Evolutionary conservation across 2,113 vertebrate species (phyloP), one percentile per base, ranked within the genome.

Genomic region (Phylloscopus trochiloides): DNA sequence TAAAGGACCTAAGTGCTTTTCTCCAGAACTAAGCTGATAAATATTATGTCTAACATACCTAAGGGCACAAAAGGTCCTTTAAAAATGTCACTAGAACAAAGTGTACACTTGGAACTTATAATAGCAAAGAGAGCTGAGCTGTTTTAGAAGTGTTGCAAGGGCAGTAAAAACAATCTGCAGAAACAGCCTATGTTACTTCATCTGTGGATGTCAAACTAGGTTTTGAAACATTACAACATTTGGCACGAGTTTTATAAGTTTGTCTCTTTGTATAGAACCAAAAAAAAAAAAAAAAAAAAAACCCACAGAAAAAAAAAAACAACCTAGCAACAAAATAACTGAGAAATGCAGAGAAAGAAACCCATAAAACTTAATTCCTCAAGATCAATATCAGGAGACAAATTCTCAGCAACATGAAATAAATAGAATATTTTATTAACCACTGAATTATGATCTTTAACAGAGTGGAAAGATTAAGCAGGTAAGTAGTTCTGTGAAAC

Each of bases 41-140:
- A 96, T 96, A 96, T 92, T 95, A 88, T 94, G 48, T 90, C 59
- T 79, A 94, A 91, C 72, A 94, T 79, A 88, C 83, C 95, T 95
- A 81, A 90, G 71, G 96, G 92, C 68, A 96, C 68, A 83, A 66
- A 91, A 86, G 58, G 71, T 92, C 55, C 67, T 94, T 76, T 90
- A 96, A 97, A 96, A 83, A 90, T 91, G 52, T 89, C 68, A 34
- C 31, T 80, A 93, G 85, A 96, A 88, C 75, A 86, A 85, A 96
- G 48, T 77, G 55, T 72, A 89, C 67, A 43, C 38, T 88, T 63
- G 75, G 42, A 96, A 88, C 59, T 92, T 90, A 87, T 91, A 95
- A 94, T 29, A 96, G 66, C 79, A 94, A 43, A 74, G 88, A 79
- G 20, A 72, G 68, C 76, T 95, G 57, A 90, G 42, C 72, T 95